Conservation (phyloP, 2,888 invertebrate species). For the Colostygia pectinataria region DNA sequence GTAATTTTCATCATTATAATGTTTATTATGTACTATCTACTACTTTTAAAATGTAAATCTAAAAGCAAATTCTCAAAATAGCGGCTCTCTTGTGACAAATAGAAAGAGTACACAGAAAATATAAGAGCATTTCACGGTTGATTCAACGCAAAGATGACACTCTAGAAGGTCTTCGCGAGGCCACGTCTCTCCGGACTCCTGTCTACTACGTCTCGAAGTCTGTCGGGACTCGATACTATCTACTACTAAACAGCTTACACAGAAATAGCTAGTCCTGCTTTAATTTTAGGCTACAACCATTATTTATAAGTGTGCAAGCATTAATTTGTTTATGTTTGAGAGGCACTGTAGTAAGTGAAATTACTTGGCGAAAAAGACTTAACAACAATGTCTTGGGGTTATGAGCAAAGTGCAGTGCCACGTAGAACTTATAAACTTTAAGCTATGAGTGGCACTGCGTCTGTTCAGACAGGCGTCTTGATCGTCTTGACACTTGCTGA, state of each 20-base stretch:
- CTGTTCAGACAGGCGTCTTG: no score
- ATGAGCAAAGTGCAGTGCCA: no score
- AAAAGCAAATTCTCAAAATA: neutral
- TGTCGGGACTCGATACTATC: conserved; percentile 19
- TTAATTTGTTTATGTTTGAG: no score
- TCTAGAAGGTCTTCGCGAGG: conserved; percentile 36
- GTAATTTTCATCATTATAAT: no score
- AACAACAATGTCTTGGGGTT: no score
- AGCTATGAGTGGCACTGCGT: no score
- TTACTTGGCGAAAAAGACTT: no score
- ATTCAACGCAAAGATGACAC: conserved; percentile 41
- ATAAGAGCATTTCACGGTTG: conserved; percentile 40
- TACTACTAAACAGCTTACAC: conserved; percentile 26
- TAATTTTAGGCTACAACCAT: neutral
- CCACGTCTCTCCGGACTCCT: conserved; percentile 26
- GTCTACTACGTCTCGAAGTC: conserved; percentile 22
- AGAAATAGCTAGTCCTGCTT: conserved; percentile 1
- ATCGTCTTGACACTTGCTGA: no score
- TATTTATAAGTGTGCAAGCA: no score
- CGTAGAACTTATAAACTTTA: no score
- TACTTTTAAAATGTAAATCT: neutral
- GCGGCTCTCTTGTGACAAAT: neutral
- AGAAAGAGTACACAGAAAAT: conserved; percentile 33
- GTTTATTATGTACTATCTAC: no score
- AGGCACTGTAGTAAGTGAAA: no score